Base-by-base conservation (phyloP, 2,888 invertebrate genomes). In the Tipula lateralis region DNA sequence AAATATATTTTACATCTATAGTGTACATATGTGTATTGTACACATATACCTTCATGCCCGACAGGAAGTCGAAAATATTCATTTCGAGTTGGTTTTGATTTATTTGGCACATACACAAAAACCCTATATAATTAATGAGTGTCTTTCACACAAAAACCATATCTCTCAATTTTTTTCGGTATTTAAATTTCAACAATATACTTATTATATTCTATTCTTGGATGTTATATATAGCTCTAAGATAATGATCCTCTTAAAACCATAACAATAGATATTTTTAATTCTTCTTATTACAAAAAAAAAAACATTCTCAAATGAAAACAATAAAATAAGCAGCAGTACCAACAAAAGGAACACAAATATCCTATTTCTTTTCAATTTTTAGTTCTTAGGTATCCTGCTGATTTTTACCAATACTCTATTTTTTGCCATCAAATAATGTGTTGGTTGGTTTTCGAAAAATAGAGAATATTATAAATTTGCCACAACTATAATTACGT, bases 191-290 rank as follows among this genome's bases (percentile, higher is more conserved):
- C 24, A 66, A 66, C 66, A 66, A 66, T 66, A 66, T 66, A 66
- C 66, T 66, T 66, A 66, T 66, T 66, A 66, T 66, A 24, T 66
- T 66, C 66, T 66, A 24, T 66, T 66, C 66, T 66, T 66, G 9
- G 19, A 2, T 50, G 7, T 50, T 12, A 16, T 44, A 19, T 16
- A 24, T 6, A 66, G 24, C 66, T 44, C 44, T 24, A 66, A 66
- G 66, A 66, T 66, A 66, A 66, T 66, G 66, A 66, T 66, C 66
- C 66, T 66, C 66, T 66, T 66, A 66, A 66, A 66, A 66, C 66
- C 66, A 66, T 66, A 66, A 66, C 66, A 66, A 66, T 66, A 66
- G 66, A 66, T 24, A 66, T 66, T 66, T 44, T 66, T 66, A 66
- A 66, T 66, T 66, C 66, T 66, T 66, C 66, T 66, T 66, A 66